phyloP scores from a whole-genome alignment of 2,888 invertebrate genomes.

The Seira ritae region DNA sequence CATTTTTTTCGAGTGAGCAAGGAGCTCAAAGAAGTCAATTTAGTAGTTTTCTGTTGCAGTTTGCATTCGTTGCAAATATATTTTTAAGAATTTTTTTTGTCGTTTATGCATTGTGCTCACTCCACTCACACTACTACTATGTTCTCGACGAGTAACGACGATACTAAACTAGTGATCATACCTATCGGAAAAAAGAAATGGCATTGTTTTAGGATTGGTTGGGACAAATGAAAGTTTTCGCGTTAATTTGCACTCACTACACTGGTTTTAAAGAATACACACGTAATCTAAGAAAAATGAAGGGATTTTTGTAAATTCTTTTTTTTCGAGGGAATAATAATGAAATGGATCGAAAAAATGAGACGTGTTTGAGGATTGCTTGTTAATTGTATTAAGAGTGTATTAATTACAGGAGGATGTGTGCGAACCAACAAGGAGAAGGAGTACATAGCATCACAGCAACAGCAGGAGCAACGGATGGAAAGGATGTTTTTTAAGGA shows the following conservation, averaged over 20 bases:
- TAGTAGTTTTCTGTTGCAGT: background rate
- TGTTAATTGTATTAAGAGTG: background rate
- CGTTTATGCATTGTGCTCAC: background rate
- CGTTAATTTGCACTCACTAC: background rate
- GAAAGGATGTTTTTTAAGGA: constrained; percentile 20
- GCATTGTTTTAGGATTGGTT: background rate
- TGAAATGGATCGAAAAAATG: background rate
- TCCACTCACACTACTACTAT: too few species aligned
- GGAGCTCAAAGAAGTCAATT: too few species aligned
- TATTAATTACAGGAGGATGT: too few species aligned
- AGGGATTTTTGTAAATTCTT: background rate
- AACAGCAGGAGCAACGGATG: constrained; percentile 15
- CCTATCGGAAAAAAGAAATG: background rate
- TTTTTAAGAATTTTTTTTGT: constrained; percentile 1
- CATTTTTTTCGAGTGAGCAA: too few species aligned
- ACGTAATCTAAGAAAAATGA: background rate
- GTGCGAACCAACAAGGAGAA: too few species aligned
- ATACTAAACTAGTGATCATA: background rate
- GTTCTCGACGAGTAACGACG: too few species aligned
- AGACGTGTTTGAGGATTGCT: background rate
- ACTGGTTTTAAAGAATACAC: background rate
- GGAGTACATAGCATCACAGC: too few species aligned
- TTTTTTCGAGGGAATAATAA: background rate
- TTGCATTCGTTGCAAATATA: background rate
- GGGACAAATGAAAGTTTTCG: constrained; percentile 2